These are phyloP conservation scores for Pachliopta kotzebuea DNA, from an alignment of 2,888 invertebrate genomes.

Conservation along the genomic window DNA sequence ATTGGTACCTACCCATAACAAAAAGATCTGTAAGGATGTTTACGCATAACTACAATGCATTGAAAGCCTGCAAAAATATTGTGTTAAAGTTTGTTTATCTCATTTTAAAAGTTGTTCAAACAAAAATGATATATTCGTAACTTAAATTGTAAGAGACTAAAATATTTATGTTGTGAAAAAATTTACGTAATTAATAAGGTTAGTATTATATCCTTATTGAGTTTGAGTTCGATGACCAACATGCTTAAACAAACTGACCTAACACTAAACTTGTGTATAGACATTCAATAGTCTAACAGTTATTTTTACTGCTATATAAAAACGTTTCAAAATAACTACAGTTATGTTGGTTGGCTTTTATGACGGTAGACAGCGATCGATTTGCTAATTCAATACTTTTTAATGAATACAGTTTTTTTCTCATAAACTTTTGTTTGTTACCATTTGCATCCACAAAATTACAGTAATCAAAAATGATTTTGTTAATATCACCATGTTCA, in stretches of 20 bases:
- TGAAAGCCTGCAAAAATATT: too few species aligned
- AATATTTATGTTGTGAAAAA: background rate
- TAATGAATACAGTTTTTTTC: background rate
- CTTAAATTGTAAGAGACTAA: too few species aligned
- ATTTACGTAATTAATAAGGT: background rate
- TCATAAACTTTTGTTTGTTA: background rate
- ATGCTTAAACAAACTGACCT: slow-evolving; percentile 1
- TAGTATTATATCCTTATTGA: slow-evolving; percentile 5
- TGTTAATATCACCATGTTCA: background rate
- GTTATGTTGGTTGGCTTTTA: slow-evolving; percentile 8
- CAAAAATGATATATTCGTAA: too few species aligned
- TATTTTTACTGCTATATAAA: slow-evolving; percentile 3
- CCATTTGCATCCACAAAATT: background rate
- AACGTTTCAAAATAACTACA: slow-evolving; percentile 17
- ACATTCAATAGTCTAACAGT: slow-evolving; percentile 17
- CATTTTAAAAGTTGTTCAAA: too few species aligned
- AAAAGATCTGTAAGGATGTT: too few species aligned
- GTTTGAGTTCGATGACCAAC: background rate
- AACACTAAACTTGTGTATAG: slow-evolving; percentile 2
- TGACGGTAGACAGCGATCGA: background rate
- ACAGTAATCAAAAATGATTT: background rate
- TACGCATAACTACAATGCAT: too few species aligned
- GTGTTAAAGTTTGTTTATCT: too few species aligned
- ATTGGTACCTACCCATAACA: too few species aligned
- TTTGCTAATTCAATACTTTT: background rate